Conservation (phyloP, 2,888 invertebrate genomes). For the Brenthis daphne region DNA sequence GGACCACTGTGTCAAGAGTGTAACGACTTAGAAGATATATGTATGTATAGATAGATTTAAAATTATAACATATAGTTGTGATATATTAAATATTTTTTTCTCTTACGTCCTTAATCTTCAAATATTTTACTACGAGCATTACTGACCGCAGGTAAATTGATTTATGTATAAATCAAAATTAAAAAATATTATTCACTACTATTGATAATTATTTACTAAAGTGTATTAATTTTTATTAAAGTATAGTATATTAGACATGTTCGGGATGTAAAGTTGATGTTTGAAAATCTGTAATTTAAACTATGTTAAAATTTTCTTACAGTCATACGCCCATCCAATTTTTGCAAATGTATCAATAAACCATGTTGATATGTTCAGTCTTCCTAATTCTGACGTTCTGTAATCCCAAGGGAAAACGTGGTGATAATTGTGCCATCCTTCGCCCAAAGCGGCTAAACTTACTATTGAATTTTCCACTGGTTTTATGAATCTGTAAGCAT, state of each 20-base stretch:
- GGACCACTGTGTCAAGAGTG: too few species aligned
- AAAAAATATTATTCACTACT: too few species aligned
- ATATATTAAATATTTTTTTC: too few species aligned
- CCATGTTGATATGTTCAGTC: conserved; percentile 88
- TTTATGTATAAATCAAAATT: too few species aligned
- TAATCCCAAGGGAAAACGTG: conserved; percentile 90
- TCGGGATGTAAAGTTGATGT: background rate
- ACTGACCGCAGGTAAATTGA: too few species aligned
- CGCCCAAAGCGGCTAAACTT: conserved; percentile 89
- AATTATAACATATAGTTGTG: too few species aligned
- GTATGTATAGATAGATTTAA: too few species aligned
- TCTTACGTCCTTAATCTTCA: background rate
- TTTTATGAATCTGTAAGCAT: conserved; percentile 83
- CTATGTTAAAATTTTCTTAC: conserved; percentile 55
- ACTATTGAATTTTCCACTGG: conserved; percentile 88
- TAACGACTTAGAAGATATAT: too few species aligned
- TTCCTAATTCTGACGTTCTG: conserved; percentile 86
- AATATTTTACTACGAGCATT: too few species aligned
- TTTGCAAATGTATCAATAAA: conserved; percentile 91
- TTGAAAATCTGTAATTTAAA: background rate
- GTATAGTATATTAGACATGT: too few species aligned
- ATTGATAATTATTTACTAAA: background rate
- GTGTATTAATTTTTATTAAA: too few species aligned
- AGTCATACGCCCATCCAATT: conserved; percentile 92
- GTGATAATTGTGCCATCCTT: conserved; percentile 93